phyloP scores from a whole-genome alignment of 2,888 invertebrate species.

The Xestia c-nigrum region DNA sequence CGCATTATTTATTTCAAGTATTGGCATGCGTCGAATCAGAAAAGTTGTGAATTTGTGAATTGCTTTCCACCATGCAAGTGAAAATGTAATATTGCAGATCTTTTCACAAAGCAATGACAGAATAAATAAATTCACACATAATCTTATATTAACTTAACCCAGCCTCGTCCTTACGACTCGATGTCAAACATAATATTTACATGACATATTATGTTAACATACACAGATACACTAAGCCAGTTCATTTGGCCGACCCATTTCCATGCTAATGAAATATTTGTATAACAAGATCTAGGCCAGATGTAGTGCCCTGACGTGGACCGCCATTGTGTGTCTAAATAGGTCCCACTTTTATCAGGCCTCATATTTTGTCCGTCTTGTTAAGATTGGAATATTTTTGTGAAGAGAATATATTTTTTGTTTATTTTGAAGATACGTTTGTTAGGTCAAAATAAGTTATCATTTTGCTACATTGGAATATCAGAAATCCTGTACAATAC shows the following conservation, averaged over 20 bases:
- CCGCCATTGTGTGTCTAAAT: conserved; percentile 45
- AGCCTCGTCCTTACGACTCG: conserved; percentile 6
- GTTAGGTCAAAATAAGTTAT: not conserved
- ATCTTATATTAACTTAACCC: conserved; percentile 5
- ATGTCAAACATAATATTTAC: conserved; percentile 24
- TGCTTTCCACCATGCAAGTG: not conserved
- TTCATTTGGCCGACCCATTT: conserved; percentile 27
- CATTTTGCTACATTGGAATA: not conserved
- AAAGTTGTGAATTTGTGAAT: not conserved
- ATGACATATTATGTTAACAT: conserved; percentile 14
- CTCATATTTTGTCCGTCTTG: conserved; percentile 33
- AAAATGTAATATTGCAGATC: conserved; percentile 1
- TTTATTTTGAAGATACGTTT: not conserved
- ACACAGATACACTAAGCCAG: conserved; percentile 13
- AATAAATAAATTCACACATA: not conserved
- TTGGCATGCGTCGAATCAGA: not conserved
- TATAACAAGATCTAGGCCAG: conserved; percentile 45
- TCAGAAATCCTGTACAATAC: not conserved
- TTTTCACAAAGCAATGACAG: not conserved
- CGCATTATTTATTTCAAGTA: not conserved
- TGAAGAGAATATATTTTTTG: not conserved
- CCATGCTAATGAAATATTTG: conserved; percentile 50
- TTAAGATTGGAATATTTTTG: conserved; percentile 16
- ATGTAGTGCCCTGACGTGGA: conserved; percentile 45
- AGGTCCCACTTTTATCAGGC: conserved; percentile 28